These are phyloP conservation scores for Drosophila quadrilineata DNA, from an alignment of 1,140 invertebrate genomes.

Conservation along the genomic window DNA sequence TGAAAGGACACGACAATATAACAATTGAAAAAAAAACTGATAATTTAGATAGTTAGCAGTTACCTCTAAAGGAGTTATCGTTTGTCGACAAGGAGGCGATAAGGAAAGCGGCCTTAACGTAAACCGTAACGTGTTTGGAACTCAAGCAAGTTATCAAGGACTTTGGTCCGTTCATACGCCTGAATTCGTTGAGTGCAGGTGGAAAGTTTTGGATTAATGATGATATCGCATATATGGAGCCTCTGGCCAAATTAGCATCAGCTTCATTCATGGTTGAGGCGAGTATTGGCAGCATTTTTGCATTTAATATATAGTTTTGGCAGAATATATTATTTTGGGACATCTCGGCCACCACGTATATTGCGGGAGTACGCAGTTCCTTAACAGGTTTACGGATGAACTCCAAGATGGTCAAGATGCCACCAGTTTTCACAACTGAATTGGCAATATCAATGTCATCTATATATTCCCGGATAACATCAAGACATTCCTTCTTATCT, in stretches of 20 bases:
- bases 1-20: background rate
- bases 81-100: constrained; percentile 42
- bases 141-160: constrained; percentile 33
- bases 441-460: constrained; percentile 58
- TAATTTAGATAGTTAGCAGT: background rate
- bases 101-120: constrained; percentile 57
- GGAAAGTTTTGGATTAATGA: constrained; percentile 53
- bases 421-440: constrained; percentile 51
- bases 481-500: constrained; percentile 41
- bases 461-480: constrained; percentile 54
- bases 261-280: constrained; percentile 36
- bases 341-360: constrained; percentile 57
- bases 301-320: constrained; percentile 44
- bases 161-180: constrained; percentile 33
- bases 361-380: constrained; percentile 27
- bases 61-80: constrained; percentile 43
- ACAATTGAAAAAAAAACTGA: background rate
- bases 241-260: constrained; percentile 36
- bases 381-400: constrained; percentile 21
- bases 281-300: constrained; percentile 38
- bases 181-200: constrained; percentile 46
- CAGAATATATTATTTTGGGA: constrained; percentile 57
- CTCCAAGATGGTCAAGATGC: constrained; percentile 19
- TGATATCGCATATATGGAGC: constrained; percentile 57
- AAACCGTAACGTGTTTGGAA: constrained; percentile 31